Evolutionary conservation across 2,888 invertebrate genomes (phyloP), one percentile per base, ranked within the genome.

Genomic region (Sicus ferrugineus): DNA sequence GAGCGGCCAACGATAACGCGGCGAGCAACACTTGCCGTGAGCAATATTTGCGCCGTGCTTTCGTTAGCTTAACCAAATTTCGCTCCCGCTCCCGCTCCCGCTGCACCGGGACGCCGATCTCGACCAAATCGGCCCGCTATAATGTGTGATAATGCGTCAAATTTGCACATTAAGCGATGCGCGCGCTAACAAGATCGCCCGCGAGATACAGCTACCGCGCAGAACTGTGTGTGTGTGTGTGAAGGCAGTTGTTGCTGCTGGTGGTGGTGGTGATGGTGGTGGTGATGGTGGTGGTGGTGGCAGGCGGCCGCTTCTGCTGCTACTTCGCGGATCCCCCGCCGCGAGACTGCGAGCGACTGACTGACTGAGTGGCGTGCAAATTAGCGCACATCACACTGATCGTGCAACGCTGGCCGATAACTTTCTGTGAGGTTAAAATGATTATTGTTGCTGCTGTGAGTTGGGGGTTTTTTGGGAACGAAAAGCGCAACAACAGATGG

Each of bases 131-230:
- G 38, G 14, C 14, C 63, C 64, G 58, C 58, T 50, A 64, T 64
- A 66, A 65, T 58, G 52, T 16, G 70, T 63, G 70, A 38, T 72
- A 70, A 72, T 72, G 70, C 64, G 72, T 64, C 69, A 72, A 68
- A 63, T 70, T 69, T 72, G 70, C 67, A 62, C 67, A 72, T 70
- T 72, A 70, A 59, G 67, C 30, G 28, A 65, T 65, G 23, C 21
- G 21, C 3, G 14, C 23, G 9, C 6, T 50, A 19, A 48, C 48
- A 46, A 63, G 48, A 56, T 66, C 52, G 52, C 50, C 64, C 52
- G 23, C 52, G 21, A 64, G 64, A 64, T 52, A 63, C 14, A 14
- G 48, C 46, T 48, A 48, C 48, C 28, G 63, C 23, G 38, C 6
- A n/a, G 16, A n/a, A 30, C n/a, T 26, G 46, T 63, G 63, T 28